These are phyloP conservation scores for Synergus umbraculus DNA, from an alignment of 2,888 invertebrate genomes.

Conservation along the genomic window DNA sequence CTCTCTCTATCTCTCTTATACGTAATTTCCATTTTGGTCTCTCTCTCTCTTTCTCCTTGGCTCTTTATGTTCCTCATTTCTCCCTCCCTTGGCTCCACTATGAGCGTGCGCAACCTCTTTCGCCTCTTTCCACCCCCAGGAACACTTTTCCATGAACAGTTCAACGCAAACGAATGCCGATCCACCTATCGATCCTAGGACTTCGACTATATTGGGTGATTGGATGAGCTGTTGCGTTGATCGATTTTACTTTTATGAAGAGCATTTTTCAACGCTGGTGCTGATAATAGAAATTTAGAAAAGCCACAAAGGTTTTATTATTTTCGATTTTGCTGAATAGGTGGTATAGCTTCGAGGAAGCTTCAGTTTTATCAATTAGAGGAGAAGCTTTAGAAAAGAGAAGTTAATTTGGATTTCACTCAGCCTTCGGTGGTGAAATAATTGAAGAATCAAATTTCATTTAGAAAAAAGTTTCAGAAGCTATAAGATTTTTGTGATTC, in stretches of 20 bases:
- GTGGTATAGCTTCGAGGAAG: neutral
- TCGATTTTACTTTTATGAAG: slow-evolving; percentile 36
- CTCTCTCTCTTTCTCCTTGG: slow-evolving; percentile 44
- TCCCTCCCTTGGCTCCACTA: slow-evolving; percentile 38
- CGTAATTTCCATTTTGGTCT: slow-evolving; percentile 40
- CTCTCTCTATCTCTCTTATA: slow-evolving; percentile 17
- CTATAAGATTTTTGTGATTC: too few relatives aligned
- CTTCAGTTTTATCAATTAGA: neutral
- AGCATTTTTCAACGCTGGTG: slow-evolving; percentile 15
- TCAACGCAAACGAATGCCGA: slow-evolving; percentile 37
- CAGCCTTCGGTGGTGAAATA: too few relatives aligned
- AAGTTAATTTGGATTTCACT: neutral
- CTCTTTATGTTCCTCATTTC: slow-evolving; percentile 35
- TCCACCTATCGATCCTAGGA: slow-evolving; percentile 31
- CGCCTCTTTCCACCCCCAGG: slow-evolving; percentile 25
- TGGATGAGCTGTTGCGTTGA: slow-evolving; percentile 33
- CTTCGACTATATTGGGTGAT: slow-evolving; percentile 29
- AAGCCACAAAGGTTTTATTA: slow-evolving; percentile 10
- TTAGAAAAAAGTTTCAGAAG: too few relatives aligned
- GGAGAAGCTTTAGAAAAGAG: neutral
- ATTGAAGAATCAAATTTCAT: too few relatives aligned
- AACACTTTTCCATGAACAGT: slow-evolving; percentile 42
- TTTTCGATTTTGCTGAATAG: slow-evolving; percentile 3
- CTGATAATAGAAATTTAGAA: neutral
- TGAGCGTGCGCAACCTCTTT: slow-evolving; percentile 16